Percentiles rank a stretch among this genome's conserved stretches.
Conservation (phyloP, 2,888 invertebrate species). For the Trissoscelio sp. region DNA sequence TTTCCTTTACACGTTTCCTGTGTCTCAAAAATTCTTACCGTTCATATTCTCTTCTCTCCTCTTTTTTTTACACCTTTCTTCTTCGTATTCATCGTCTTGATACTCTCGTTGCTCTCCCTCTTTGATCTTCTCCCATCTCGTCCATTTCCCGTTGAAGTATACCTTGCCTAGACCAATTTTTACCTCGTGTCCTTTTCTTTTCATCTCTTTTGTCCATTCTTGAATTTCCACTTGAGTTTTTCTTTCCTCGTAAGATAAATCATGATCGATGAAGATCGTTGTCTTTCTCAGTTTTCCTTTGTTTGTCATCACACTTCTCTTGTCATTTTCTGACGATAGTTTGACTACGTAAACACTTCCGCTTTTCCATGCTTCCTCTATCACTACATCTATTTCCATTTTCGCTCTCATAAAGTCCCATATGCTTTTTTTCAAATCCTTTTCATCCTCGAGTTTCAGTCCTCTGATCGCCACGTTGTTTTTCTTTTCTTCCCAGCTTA, state of each 20-base stretch:
- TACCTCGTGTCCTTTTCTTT: neutral
- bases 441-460: too few relatives aligned
- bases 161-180: neutral
- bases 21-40: neutral
- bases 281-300: neutral
- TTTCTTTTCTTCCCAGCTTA: constrained; percentile 2
- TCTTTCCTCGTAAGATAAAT: neutral
- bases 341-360: neutral
- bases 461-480: constrained; percentile 24
- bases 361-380: constrained; percentile 2
- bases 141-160: neutral
- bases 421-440: neutral
- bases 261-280: neutral
- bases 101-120: neutral
- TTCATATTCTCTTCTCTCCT: neutral
- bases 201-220: neutral
- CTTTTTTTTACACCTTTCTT: neutral
- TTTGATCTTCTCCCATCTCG: neutral
- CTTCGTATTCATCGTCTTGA: neutral
- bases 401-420: neutral
- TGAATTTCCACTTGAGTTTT: neutral
- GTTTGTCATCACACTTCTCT: neutral
- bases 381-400: neutral
- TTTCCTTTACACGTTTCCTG: neutral
- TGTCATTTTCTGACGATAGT: neutral